Percentiles rank a stretch among this genome's conserved stretches.
These are phyloP conservation scores for Girardia tigrina DNA, from an alignment of 2,888 invertebrate species.

Conservation along the genomic window DNA sequence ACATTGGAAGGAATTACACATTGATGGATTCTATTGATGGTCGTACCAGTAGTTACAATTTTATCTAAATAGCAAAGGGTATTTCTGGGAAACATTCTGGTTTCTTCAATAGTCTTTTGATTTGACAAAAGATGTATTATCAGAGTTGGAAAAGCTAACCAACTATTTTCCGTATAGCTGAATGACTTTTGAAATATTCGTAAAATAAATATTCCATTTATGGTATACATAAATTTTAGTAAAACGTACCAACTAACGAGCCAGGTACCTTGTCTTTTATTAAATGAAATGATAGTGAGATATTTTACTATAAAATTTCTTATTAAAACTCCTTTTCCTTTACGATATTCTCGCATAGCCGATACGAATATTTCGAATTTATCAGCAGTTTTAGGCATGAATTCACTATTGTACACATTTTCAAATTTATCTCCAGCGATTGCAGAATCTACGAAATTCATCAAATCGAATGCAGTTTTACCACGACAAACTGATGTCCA, in stretches of 20 bases:
- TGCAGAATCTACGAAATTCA: neutral
- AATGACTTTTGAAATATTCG: neutral
- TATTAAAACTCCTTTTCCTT: neutral
- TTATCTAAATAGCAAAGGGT: neutral
- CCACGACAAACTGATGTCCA: neutral
- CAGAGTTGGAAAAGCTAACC: neutral
- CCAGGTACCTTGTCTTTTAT: neutral
- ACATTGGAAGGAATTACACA: neutral
- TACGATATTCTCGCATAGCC: neutral
- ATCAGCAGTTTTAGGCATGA: too few relatives aligned
- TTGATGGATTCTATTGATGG: neutral
- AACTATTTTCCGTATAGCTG: neutral
- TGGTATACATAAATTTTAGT: neutral
- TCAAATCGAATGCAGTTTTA: neutral
- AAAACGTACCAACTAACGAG: neutral
- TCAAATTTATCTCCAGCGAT: neutral
- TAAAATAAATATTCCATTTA: neutral
- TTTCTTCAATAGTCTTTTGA: neutral
- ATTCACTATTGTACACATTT: neutral
- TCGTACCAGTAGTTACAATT: neutral
- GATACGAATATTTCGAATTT: neutral
- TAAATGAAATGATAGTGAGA: neutral
- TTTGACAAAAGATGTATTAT: neutral
- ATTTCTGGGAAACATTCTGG: neutral
- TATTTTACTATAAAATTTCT: neutral